Base-by-base conservation (phyloP, 1,140 invertebrate species). In the Pygmarrhopalites habei region DNA sequence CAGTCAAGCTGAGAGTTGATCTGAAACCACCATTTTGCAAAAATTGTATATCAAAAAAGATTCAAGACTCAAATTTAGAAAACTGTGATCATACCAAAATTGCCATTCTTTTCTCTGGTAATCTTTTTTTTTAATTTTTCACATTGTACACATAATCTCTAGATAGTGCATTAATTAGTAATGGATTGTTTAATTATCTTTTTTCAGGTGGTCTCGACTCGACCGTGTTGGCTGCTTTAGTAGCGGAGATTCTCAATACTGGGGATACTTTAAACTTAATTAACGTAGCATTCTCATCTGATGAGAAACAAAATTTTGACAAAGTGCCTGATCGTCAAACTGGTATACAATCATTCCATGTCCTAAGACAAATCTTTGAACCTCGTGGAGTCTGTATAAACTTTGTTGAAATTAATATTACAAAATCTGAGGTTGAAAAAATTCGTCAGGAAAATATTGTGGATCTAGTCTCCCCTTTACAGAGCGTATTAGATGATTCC, bases 191-290 rank as follows among this genome's bases (percentile, higher is more conserved):
- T n/a, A n/a, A n/a, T n/a, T n/a, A n/a, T n/a, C n/a, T n/a, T n/a
- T 98, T 97, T 80, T 98, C 94, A 71, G 95, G 95, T 58, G 95
- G 95, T 28, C 78, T 98, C 15, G 95, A 98, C 78, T 98, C 94
- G 47, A 85, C 90, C 28, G 82, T 97, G 70, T 77, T 98, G 65
- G 87, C 94, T 32, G 79, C 85, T 32, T 74, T 97, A 28, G 83
- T 87, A 21, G 79, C 94, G 75, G 83, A 84, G 78, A 86, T 82
- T 78, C 73, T 93, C 25, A 78, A 84, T 2, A 65, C 71, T 64
- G 72, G 80, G 41, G 60, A 58, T 15, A 58, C 85, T 35, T 92
- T 98, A 71, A 94, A 98, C 78, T 80, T 98, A n/a, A 81, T 97
- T 21, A 98, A 98, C 83, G 91, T 98, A 29, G 90, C 93, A n/a